These are phyloP conservation scores for Gastrophryne carolinensis DNA, from an alignment of 2,797 vertebrate species.

Conservation along the genomic window DNA sequence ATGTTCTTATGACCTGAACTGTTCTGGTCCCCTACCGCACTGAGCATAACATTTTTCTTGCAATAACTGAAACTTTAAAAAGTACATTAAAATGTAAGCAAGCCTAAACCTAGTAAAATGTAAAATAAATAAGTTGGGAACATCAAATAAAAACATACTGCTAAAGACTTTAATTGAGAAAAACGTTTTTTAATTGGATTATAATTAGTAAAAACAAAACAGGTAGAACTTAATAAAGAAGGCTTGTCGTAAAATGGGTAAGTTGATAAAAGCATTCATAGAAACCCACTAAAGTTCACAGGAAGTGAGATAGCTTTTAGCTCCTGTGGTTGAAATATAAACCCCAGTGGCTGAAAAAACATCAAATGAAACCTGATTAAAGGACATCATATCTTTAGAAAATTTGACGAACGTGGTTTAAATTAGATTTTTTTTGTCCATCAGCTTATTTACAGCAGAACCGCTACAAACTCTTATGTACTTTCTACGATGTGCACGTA, in stretches of 20 bases:
- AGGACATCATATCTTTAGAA: slow-evolving; percentile 14
- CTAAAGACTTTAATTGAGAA: not conserved
- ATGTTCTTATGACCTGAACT: no score
- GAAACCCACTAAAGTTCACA: not conserved
- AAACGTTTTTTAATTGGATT: not conserved
- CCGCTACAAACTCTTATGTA: slow-evolving; percentile 3
- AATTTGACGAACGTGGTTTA: not conserved
- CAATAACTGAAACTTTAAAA: no score
- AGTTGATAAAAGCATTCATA: not conserved
- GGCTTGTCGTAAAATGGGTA: not conserved
- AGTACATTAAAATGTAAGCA: no score
- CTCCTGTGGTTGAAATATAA: not conserved
- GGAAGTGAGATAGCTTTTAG: not conserved
- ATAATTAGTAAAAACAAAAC: not conserved
- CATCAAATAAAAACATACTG: no score
- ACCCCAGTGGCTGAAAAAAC: slow-evolving; percentile 8
- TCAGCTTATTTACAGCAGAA: not conserved
- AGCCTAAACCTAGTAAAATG: no score
- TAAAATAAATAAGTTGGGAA: no score
- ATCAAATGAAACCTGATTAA: slow-evolving; percentile 12
- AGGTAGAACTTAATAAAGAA: not conserved
- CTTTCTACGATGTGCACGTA: not conserved
- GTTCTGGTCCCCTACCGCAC: no score
- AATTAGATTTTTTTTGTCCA: not conserved
- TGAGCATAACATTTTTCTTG: no score